A percentile compares a stretch with the other conserved stretches of the same genome.
Conservation (phyloP, 2,888 invertebrate genomes). For the Cheilosia vernalis region DNA sequence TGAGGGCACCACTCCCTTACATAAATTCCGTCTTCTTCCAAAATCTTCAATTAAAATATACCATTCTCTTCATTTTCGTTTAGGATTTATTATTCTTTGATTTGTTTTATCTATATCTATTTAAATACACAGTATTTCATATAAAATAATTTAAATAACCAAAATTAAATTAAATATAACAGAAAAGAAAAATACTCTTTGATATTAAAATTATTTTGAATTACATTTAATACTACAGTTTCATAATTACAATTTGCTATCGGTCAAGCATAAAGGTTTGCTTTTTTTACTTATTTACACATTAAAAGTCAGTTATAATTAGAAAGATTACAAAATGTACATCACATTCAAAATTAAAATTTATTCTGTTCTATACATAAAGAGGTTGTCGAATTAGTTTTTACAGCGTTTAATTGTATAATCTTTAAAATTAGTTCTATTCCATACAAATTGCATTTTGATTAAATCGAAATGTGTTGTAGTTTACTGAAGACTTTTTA, state of each 20-base stretch:
- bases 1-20: no score
- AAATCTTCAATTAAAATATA: not conserved
- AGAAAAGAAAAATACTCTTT: conserved; percentile 24
- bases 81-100: conserved; percentile 66
- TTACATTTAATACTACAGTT: conserved; percentile 44
- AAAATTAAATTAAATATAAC: conserved; percentile 45
- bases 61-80: conserved; percentile 25
- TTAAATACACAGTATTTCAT: conserved; percentile 67
- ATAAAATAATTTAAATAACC: conserved; percentile 70
- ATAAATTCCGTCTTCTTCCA: no score
- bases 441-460: conserved; percentile 22
- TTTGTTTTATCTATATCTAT: conserved; percentile 50
- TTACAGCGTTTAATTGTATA: conserved; percentile 38
- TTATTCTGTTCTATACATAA: conserved; percentile 13
- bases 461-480: conserved; percentile 18
- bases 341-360: conserved; percentile 63
- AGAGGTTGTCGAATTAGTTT: conserved; percentile 30
- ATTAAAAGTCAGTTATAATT: conserved; percentile 9
- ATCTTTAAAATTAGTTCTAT: conserved; percentile 9
- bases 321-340: conserved; percentile 43
- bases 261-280: conserved; percentile 16
- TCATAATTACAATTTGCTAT: conserved; percentile 63
- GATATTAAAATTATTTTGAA: conserved; percentile 35
- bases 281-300: conserved; percentile 51
- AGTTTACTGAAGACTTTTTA: conserved; percentile 33